phyloP scores from a whole-genome alignment of 2,888 invertebrate genomes.

The Endotricha flammealis region DNA sequence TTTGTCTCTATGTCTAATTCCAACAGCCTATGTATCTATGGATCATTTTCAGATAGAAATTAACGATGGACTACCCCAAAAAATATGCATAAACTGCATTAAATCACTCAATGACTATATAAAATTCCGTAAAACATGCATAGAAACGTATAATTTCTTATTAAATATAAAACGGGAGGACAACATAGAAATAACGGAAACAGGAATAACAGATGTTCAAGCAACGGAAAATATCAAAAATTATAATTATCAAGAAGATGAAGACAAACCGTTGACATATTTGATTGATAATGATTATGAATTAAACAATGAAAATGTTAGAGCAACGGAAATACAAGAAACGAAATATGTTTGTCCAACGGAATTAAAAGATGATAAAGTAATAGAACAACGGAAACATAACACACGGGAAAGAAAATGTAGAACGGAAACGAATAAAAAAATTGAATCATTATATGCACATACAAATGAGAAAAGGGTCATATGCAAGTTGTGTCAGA shows the following conservation, averaged over 20 bases:
- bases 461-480: constrained; percentile 22
- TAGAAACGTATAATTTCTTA: constrained; percentile 9
- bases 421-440: background rate
- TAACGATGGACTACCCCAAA: constrained; percentile 42
- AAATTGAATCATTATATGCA: constrained; percentile 12
- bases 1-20: no score
- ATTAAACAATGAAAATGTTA: background rate
- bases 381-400: constrained; percentile 1
- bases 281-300: background rate
- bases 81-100: constrained; percentile 36
- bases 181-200: background rate
- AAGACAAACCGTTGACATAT: constrained; percentile 21
- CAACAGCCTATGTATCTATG: no score
- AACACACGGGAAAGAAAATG: constrained; percentile 5
- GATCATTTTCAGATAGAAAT: constrained; percentile 29
- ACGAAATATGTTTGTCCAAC: background rate
- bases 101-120: constrained; percentile 24
- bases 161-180: background rate
- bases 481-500: constrained; percentile 41
- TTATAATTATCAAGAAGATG: constrained; percentile 12
- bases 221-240: background rate
- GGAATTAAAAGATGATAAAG: background rate
- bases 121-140: constrained; percentile 40
- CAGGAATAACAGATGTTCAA: background rate
- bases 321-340: background rate